These are phyloP conservation scores for Pheosia gnoma DNA, from an alignment of 2,888 invertebrate genomes.

Conservation along the genomic window DNA sequence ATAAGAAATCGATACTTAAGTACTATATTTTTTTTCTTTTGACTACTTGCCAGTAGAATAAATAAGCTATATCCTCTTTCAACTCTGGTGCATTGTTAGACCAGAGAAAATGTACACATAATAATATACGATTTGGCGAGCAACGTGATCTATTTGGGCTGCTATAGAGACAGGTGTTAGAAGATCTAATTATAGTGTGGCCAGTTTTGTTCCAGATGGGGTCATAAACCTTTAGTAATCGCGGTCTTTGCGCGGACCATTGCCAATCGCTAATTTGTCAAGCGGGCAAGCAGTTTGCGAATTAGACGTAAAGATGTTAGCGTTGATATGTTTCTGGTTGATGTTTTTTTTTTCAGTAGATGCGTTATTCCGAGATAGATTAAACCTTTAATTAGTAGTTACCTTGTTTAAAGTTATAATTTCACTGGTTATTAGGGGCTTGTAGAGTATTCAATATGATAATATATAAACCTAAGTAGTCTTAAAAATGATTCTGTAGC, in stretches of 20 bases:
- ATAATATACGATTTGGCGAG: slow-evolving; percentile 17
- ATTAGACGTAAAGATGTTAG: not conserved
- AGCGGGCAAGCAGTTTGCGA: slow-evolving; percentile 13
- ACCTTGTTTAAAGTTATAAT: too few species aligned
- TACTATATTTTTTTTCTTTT: too few species aligned
- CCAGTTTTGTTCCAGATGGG: slow-evolving; percentile 25
- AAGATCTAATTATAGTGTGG: slow-evolving; percentile 40
- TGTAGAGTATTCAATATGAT: too few species aligned
- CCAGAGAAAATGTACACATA: slow-evolving; percentile 5
- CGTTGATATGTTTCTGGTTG: not conserved
- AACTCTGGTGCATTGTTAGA: not conserved
- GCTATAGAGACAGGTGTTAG: slow-evolving; percentile 44
- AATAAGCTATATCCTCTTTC: not conserved
- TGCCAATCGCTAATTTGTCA: slow-evolving; percentile 52
- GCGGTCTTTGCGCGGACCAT: slow-evolving; percentile 29
- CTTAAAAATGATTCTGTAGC: too few species aligned
- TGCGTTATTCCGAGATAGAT: too few species aligned
- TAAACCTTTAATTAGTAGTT: too few species aligned
- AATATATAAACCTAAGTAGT: too few species aligned
- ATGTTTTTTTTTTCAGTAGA: too few species aligned
- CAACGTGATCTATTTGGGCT: slow-evolving; percentile 31
- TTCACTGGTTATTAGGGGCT: too few species aligned
- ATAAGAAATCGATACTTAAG: too few species aligned
- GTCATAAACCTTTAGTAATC: slow-evolving; percentile 52
- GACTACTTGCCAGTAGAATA: too few species aligned